phyloP scores from a whole-genome alignment of 2,113 vertebrate species.

The Semicossyphus pulcher region DNA sequence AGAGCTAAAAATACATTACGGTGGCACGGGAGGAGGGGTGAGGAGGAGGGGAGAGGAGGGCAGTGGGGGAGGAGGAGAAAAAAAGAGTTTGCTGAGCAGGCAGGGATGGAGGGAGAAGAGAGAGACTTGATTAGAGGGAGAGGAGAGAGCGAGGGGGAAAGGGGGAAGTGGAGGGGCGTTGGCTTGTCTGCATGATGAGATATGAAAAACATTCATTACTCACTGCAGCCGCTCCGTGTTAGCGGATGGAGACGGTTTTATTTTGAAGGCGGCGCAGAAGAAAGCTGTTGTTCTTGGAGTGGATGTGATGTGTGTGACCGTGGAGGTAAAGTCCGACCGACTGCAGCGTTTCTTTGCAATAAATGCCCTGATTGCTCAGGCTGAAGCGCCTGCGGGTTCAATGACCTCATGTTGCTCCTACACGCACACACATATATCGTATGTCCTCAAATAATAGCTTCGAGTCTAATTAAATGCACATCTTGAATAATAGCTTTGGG shows the following conservation, averaged over 20 bases:
- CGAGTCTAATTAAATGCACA: too few relatives aligned
- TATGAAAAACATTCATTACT: conserved; percentile 26
- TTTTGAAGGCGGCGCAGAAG: conserved; percentile 1
- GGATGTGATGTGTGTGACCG: not conserved
- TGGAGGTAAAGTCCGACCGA: not conserved
- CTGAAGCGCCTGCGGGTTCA: too few relatives aligned
- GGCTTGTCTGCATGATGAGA: conserved; percentile 45
- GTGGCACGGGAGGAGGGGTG: not conserved
- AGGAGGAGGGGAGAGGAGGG: conserved; percentile 17
- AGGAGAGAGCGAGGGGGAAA: not conserved
- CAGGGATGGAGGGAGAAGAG: conserved; percentile 26
- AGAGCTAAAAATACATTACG: conserved; percentile 76
- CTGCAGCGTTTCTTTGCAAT: too few relatives aligned
- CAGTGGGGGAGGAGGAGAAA: not conserved
- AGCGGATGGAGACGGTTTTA: not conserved
- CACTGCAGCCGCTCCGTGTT: conserved; percentile 23
- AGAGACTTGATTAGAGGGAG: conserved; percentile 39
- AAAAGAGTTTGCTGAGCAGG: conserved; percentile 50
- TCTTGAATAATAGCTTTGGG: too few relatives aligned
- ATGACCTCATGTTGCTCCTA: too few relatives aligned
- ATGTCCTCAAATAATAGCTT: too few relatives aligned
- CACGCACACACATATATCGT: too few relatives aligned
- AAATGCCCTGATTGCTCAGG: too few relatives aligned
- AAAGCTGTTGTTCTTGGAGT: not conserved
- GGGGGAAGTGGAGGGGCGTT: conserved; percentile 33